A percentile compares a stretch with the other conserved stretches of the same genome.
Conservation (phyloP, 1,140 invertebrate genomes). For the Drosophila sp. region DNA sequence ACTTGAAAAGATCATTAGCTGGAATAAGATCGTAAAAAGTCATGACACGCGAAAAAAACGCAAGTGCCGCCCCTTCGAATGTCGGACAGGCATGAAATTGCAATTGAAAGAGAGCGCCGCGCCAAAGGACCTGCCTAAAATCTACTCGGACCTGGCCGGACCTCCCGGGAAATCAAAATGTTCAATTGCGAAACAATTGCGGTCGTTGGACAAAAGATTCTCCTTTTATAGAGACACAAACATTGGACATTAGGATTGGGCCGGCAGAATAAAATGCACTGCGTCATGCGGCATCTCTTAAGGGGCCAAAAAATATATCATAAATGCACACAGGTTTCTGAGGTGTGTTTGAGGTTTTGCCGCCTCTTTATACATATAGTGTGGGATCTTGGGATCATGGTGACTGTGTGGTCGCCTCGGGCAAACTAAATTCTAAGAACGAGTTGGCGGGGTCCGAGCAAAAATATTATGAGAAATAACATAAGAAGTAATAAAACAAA, state of each 20-base stretch:
- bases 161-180: constrained; percentile 77
- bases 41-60: constrained; percentile 72
- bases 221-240: constrained; percentile 70
- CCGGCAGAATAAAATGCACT: constrained; percentile 66
- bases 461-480: constrained; percentile 80
- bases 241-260: constrained; percentile 41
- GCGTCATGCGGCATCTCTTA: constrained; percentile 60
- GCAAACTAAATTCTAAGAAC: constrained; percentile 53
- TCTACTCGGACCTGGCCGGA: constrained; percentile 32
- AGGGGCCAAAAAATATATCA: constrained; percentile 63
- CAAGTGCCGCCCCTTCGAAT: constrained; percentile 54
- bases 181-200: constrained; percentile 76
- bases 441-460: constrained; percentile 38
- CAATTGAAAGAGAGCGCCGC: constrained; percentile 18
- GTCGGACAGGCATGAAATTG: constrained; percentile 71
- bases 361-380: constrained; percentile 44
- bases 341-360: constrained; percentile 71
- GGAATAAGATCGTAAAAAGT: constrained; percentile 79
- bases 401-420: constrained; percentile 55
- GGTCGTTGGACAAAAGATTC: constrained; percentile 57
- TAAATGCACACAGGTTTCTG: constrained; percentile 70
- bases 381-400: constrained; percentile 26
- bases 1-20: constrained; percentile 73
- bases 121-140: constrained; percentile 6
- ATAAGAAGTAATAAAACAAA: constrained; percentile 62